Evolutionary conservation across 2,113 vertebrate genomes (phyloP), one percentile per base, ranked within the genome.

Genomic region (Mesoclemmys tuberculata): DNA sequence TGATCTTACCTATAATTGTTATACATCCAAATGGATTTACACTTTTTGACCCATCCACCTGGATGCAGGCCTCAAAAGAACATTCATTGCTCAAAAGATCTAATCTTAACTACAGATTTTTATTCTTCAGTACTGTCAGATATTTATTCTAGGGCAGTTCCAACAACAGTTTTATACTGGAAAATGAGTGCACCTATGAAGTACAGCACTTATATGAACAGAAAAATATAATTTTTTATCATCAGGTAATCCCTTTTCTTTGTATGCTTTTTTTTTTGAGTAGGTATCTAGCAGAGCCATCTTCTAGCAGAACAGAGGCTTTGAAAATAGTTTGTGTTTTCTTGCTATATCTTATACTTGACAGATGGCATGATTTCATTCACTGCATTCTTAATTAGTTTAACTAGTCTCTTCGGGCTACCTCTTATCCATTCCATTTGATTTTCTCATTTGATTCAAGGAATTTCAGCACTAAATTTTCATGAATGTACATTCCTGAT

Each of bases 31-130:
- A n/a, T 90, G 44, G 49, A 49, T n/a, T 84, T 14, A 56, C 1
- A 6, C 75, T 90, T 64, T 86, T 90, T 35, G 41, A n/a, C 44
- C 31, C 82, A 21, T 78, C 64, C 82, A 90, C 89, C 52, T 85
- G 90, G 18, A 80, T 11, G 29, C 80, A 48, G 14, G 18, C 56
- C 10, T 31, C 24, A 90, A 80, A 80, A 87, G 19, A 64, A 26
- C 6, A 77, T n/a, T 13, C 14, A 10, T 41, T 46, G 80, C 79
- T 92, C 81, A 84, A 29, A 84, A 52, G 56, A 84, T 56, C 31
- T 56, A 27, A 64, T 8, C 80, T 18, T 41, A 26, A 89, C 41
- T 2, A 2, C 1, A 4, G 87, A 29, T 49, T 87, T 31, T 14
- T 51, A 22, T 1, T 68, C n/a, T 18, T 80, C 77, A 44, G 35